These are phyloP conservation scores for Drosophila tani DNA, from an alignment of 1,140 invertebrate genomes.

Conservation along the genomic window DNA sequence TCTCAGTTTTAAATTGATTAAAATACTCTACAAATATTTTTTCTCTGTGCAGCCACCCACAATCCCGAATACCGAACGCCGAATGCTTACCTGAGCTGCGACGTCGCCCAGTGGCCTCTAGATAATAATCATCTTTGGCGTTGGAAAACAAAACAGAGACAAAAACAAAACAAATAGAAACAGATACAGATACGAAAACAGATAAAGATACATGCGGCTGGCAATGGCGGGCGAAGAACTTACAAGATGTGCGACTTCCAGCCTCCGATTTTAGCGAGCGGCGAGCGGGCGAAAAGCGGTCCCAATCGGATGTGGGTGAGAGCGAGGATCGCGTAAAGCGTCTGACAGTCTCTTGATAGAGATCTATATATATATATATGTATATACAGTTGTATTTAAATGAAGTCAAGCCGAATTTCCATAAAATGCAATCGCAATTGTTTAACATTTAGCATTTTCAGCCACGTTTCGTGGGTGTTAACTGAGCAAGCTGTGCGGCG, in stretches of 20 bases:
- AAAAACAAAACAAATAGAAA: conserved; percentile 46
- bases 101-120: conserved; percentile 84
- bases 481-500: conserved; percentile 26
- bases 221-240: conserved; percentile 46
- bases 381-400: conserved; percentile 13
- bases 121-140: conserved; percentile 81
- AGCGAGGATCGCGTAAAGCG: conserved; percentile 84
- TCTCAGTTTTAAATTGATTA: too few species aligned
- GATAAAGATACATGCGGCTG: conserved; percentile 37
- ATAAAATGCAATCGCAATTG: conserved; percentile 43
- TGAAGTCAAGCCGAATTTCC: conserved; percentile 31
- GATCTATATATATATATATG: conserved; percentile 57
- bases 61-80: conserved; percentile 38
- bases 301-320: conserved; percentile 83
- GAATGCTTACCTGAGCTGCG: conserved; percentile 84
- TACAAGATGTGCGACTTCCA: conserved; percentile 80
- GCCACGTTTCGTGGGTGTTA: conserved; percentile 58
- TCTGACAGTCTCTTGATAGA: conserved; percentile 84
- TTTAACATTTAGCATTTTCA: conserved; percentile 30
- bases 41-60: conserved; percentile 25
- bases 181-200: conserved; percentile 53
- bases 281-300: conserved; percentile 75
- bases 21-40: not conserved
- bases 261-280: conserved; percentile 74
- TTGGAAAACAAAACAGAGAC: conserved; percentile 57